Evolutionary conservation across 2,113 vertebrate genomes (phyloP).

Genomic region (Pygoscelis antarcticus): DNA sequence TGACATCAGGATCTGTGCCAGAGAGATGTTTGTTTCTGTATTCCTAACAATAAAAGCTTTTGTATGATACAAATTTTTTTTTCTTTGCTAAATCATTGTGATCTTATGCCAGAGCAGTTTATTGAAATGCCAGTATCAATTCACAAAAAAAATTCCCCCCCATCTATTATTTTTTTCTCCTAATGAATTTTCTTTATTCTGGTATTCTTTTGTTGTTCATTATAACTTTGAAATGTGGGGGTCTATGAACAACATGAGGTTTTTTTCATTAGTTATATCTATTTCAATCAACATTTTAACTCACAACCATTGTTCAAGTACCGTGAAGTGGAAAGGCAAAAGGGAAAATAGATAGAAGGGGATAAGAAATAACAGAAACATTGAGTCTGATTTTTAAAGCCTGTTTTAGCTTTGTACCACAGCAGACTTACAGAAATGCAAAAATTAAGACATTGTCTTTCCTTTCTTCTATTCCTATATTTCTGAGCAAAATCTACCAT

Average conservation of each 20-base stretch:
- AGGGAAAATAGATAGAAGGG: not conserved
- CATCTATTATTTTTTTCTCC: not conserved
- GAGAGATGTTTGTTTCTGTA: not conserved
- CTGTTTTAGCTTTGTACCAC: not conserved
- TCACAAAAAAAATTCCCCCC: not conserved
- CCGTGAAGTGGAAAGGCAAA: not conserved
- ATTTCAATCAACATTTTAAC: not conserved
- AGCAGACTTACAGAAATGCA: not conserved
- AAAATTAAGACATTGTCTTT: not conserved
- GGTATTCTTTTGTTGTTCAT: not conserved
- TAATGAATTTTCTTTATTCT: not conserved
- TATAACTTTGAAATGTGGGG: not conserved
- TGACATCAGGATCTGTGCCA: not conserved
- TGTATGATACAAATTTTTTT: not conserved
- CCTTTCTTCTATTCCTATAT: not conserved
- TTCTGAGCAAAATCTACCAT: not conserved
- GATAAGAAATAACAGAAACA: not conserved
- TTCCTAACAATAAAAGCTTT: not conserved
- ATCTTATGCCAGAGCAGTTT: not conserved
- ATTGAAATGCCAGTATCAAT: not conserved
- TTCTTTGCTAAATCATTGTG: not conserved
- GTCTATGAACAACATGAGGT: accelerated
- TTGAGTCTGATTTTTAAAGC: not conserved
- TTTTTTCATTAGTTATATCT: not conserved
- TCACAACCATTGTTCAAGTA: not conserved